A percentile compares a stretch with the other conserved stretches of the same genome.
These are phyloP conservation scores for Chaetodon trifasciatus DNA, from an alignment of 2,797 vertebrate species.

Conservation along the genomic window DNA sequence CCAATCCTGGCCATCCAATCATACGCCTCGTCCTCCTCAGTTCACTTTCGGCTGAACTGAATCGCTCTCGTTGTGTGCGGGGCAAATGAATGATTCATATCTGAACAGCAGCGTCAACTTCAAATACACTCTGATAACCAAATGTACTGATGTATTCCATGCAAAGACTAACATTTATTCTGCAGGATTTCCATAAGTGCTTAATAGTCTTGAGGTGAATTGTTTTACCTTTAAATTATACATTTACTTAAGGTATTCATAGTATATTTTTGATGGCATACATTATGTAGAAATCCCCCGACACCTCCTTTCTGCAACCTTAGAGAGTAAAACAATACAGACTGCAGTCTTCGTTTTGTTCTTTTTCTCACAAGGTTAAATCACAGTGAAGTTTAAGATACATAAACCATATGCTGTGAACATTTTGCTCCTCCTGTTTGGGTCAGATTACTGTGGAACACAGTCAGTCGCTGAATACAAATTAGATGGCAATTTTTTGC, in stretches of 20 bases:
- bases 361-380: constrained; percentile 30
- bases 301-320: constrained; percentile 11
- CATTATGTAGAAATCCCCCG: constrained; percentile 18
- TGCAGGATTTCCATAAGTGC: constrained; percentile 2
- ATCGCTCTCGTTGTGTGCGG: not conserved
- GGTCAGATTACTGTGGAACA: not conserved
- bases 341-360: constrained; percentile 2
- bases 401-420: constrained; percentile 13
- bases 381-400: constrained; percentile 12
- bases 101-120: constrained; percentile 18
- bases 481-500: too few relatives aligned
- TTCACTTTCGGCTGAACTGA: constrained; percentile 17
- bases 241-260: not conserved
- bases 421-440: not conserved
- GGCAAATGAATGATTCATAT: constrained; percentile 31
- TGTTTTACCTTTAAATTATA: constrained; percentile 28
- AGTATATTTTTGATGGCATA: not conserved
- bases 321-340: constrained; percentile 21
- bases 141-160: not conserved
- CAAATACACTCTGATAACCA: constrained; percentile 1
- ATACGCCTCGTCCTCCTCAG: constrained; percentile 18
- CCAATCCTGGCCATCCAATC: constrained; percentile 47
- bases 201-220: constrained; percentile 9
- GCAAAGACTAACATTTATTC: not conserved
- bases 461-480: too few relatives aligned